These are phyloP conservation scores for Zosterops borbonicus DNA, from an alignment of 2,113 vertebrate species.

Conservation along the genomic window DNA sequence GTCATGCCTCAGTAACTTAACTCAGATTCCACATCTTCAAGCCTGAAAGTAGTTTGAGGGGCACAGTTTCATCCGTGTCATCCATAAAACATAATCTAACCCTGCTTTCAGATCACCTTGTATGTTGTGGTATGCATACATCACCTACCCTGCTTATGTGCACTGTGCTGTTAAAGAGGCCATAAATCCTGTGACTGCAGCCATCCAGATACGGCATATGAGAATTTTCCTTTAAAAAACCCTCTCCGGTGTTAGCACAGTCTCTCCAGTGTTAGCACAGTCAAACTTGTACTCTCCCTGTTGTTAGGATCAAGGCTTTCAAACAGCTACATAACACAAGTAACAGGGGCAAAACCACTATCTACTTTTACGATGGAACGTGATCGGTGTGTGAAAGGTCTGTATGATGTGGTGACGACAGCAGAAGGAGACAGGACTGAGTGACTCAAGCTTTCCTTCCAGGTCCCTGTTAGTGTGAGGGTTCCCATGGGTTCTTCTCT, in stretches of 20 bases:
- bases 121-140: not conserved
- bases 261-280: not conserved
- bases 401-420: not conserved
- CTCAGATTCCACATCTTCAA: slow-evolving; percentile 44
- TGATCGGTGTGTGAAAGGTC: slow-evolving; percentile 46
- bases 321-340: not conserved
- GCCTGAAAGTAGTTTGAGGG: slow-evolving; percentile 25
- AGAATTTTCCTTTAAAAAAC: not conserved
- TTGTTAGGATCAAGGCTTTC: not conserved
- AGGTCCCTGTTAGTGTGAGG: not conserved
- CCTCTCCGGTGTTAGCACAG: not conserved
- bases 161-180: not conserved
- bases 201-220: not conserved
- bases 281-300: not conserved
- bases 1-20: slow-evolving; percentile 54
- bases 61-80: not conserved
- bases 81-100: not conserved
- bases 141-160: not conserved
- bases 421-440: slow-evolving; percentile 11
- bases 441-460: slow-evolving; percentile 63
- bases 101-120: not conserved
- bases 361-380: slow-evolving; percentile 49
- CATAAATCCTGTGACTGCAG: not conserved
- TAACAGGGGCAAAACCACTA: slow-evolving; percentile 7
- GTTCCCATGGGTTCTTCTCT: slow-evolving; percentile 42